A percentile compares a stretch with the other conserved stretches of the same genome.
phyloP scores from a whole-genome alignment of 2,113 vertebrate genomes.

The Bujurquina vittata region DNA sequence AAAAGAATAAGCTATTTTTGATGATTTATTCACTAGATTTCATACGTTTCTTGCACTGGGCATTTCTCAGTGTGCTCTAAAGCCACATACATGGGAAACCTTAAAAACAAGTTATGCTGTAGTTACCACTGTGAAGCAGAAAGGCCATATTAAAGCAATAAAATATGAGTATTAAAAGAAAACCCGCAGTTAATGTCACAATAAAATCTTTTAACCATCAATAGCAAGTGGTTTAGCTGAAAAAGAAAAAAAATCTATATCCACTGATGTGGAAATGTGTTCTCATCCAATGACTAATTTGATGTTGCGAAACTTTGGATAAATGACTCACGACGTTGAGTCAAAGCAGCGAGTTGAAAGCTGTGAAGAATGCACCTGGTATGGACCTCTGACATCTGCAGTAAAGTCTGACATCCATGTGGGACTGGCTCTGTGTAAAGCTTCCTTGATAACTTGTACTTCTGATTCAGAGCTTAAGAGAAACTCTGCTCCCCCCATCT shows the following conservation, averaged over 20 bases:
- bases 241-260: background rate
- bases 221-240: background rate
- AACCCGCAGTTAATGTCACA: conserved; percentile 6
- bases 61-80: background rate
- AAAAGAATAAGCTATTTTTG: background rate
- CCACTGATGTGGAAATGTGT: conserved; percentile 33
- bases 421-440: background rate
- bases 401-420: conserved; percentile 17
- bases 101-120: conserved; percentile 18
- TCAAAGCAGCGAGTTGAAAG: conserved; percentile 31
- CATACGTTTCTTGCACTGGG: background rate
- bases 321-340: conserved; percentile 38
- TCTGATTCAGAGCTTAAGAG: background rate
- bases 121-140: background rate
- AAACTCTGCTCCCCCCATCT: conserved; percentile 3
- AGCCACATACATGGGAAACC: conserved; percentile 2
- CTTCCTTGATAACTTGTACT: background rate
- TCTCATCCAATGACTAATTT: conserved; percentile 23
- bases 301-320: conserved; percentile 28
- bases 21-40: background rate
- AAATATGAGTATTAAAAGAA: background rate
- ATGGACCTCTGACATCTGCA: conserved; percentile 31
- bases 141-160: conserved; percentile 3
- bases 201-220: background rate
- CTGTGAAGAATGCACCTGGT: conserved; percentile 50